Base-by-base conservation (phyloP, 2,888 invertebrate genomes). In the Bellardia pandia region DNA sequence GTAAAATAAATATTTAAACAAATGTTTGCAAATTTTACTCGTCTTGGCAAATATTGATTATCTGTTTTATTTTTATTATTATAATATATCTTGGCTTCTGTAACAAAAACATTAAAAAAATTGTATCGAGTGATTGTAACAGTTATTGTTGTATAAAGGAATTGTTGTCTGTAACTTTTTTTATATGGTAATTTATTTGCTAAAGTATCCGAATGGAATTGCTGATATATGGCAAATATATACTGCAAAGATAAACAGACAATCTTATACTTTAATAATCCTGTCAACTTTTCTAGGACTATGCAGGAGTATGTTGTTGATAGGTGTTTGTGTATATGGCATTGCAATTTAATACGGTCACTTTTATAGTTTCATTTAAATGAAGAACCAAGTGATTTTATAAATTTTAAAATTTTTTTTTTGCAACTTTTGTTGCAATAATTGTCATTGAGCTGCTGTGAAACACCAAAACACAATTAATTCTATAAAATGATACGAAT, bases 61-160 rank as follows among this genome's bases (percentile, higher is more conserved):
- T 76, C 33, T 64, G 11, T 76, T 51, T 66, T 64, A 76, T 76
- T 51, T 37, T 66, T 66, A 64, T 76, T 51, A 40, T 42, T 53
- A 64, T 64, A 42, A 74, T 74, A 56, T 56, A 16, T 56, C 23
- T 56, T 56, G 7, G 16, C 7, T 23, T 56, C 16, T 16, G 56
- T 8, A 51, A 14, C 9, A 13, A 7, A 3, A 33, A 30, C 14
- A 33, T 9, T 4, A 30, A 14, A 33, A 3, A 23, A 60, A 58
- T 5, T 0, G 56, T 16, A 58, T 58, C 2, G 9, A 30, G 3
- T 60, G 5, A 14, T 13, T 33, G 13, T 60, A 30, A 9, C 11
- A 60, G 14, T 60, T 30, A 13, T 13, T 14, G 13, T 60, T 60
- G 33, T 14, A 2, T 53, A 2, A 1, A 53, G 4, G 13, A 53